A percentile compares a stretch with the other conserved stretches of the same genome.
phyloP scores from a whole-genome alignment of 2,113 vertebrate genomes.

The Ptychochromis oligacanthus region DNA sequence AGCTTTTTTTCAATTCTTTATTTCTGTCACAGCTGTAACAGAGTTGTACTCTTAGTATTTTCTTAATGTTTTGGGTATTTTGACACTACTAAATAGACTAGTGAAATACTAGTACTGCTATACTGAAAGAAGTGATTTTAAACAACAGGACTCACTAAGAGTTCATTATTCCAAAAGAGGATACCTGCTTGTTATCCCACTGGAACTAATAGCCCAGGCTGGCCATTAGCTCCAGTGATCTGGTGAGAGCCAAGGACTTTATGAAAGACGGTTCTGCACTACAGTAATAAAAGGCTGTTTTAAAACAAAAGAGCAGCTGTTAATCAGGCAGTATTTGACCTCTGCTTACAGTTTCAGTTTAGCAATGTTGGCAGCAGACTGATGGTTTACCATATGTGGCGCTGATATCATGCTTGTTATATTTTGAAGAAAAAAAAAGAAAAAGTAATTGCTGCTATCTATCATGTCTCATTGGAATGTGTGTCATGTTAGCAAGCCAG shows the following conservation, averaged over 20 bases:
- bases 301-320: neutral
- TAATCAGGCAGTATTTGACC: neutral
- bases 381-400: neutral
- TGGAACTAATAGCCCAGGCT: neutral
- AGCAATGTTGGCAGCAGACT: neutral
- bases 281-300: neutral
- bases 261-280: neutral
- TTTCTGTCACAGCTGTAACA: neutral
- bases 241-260: neutral
- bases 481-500: neutral
- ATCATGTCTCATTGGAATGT: neutral
- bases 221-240: neutral
- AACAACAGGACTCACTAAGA: neutral
- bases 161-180: neutral
- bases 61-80: neutral
- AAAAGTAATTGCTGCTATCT: neutral
- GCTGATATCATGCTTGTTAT: neutral
- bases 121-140: neutral
- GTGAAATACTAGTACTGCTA: rapidly evolving
- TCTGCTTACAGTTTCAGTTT: neutral
- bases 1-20: neutral
- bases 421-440: neutral
- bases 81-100: neutral
- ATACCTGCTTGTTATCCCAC: neutral
- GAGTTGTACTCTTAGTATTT: neutral